Evolutionary conservation across 64 coral and sea anemone species (phyloP).

Genomic region (Dendronephthya gigantea): DNA sequence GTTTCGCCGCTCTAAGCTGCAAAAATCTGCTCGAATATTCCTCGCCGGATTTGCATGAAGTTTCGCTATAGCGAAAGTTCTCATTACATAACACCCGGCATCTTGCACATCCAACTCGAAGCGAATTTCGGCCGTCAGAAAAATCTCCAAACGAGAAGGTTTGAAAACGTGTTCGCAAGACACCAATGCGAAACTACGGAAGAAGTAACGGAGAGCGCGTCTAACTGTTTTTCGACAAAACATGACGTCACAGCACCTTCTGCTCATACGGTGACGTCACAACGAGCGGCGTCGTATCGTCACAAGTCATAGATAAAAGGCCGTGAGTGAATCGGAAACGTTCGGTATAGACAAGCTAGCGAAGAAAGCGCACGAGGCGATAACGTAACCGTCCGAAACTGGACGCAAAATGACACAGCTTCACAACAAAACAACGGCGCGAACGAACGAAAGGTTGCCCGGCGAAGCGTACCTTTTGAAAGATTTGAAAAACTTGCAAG

Average conservation of each 20-base stretch:
- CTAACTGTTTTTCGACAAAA: no score
- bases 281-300: background rate
- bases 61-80: background rate
- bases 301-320: background rate
- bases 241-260: no score
- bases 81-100: background rate
- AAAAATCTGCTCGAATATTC: background rate
- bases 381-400: background rate
- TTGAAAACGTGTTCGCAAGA: no score
- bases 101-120: background rate
- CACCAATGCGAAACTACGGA: no score
- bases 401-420: background rate
- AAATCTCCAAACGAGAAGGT: no score
- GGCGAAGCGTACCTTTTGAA: conserved; percentile 1
- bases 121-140: no score
- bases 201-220: no score
- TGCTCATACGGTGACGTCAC: background rate
- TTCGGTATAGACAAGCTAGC: background rate
- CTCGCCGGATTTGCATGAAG: background rate
- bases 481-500: background rate
- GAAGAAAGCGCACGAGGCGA: background rate
- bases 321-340: background rate
- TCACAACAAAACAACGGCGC: background rate
- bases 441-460: background rate
- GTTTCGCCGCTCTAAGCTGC: background rate